These are phyloP conservation scores for Trachelus tabidus DNA, from an alignment of 2,888 invertebrate genomes.

Conservation along the genomic window DNA sequence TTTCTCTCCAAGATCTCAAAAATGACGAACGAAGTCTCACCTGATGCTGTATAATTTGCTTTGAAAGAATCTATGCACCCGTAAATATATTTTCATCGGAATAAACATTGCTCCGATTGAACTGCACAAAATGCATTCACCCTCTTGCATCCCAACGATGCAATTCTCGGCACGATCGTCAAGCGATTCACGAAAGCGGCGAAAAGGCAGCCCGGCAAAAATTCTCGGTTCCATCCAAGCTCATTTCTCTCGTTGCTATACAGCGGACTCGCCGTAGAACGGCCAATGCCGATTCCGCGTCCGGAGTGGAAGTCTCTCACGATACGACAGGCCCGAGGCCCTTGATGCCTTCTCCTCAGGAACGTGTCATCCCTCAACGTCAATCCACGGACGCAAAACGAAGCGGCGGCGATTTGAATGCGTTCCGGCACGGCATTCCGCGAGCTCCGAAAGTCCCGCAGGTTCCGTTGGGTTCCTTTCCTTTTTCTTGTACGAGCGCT, in stretches of 20 bases:
- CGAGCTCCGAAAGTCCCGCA: neutral
- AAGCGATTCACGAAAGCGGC: conserved; percentile 55
- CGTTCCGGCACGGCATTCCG: conserved; percentile 41
- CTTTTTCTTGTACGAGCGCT: neutral
- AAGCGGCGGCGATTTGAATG: conserved; percentile 45
- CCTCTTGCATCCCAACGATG: conserved; percentile 14
- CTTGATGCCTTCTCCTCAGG: conserved; percentile 29
- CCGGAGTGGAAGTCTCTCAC: conserved; percentile 39
- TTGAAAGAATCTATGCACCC: neutral
- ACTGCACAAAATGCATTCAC: neutral
- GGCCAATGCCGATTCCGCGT: conserved; percentile 16
- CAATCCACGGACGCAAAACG: conserved; percentile 45
- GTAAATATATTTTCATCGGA: neutral
- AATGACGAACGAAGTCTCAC: neutral
- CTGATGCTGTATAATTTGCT: neutral
- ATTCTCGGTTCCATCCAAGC: conserved; percentile 37
- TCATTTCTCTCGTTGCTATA: conserved; percentile 25
- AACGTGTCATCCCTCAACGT: conserved; percentile 64
- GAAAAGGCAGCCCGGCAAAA: conserved; percentile 48
- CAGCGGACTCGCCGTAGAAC: neutral
- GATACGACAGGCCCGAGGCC: conserved; percentile 28
- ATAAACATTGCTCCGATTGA: neutral
- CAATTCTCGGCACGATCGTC: conserved; percentile 56
- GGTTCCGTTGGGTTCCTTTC: neutral
- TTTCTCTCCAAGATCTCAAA: neutral